phyloP scores from a whole-genome alignment of 2,888 invertebrate genomes.

The Schrankia costaestrigalis region DNA sequence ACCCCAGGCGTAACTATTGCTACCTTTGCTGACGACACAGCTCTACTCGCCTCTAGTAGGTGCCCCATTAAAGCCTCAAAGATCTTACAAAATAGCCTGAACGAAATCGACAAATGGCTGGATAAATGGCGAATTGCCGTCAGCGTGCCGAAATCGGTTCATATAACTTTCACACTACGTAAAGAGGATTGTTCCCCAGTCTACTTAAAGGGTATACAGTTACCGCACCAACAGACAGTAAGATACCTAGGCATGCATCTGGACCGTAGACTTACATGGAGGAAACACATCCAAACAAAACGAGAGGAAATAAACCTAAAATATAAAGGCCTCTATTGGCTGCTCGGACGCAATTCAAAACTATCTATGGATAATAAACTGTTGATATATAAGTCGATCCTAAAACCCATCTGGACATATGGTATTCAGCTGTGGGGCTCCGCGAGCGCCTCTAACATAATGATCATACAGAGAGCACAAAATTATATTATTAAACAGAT shows the following conservation, averaged over 20 bases:
- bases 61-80: background rate
- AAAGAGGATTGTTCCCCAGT: background rate
- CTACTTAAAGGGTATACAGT: background rate
- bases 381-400: background rate
- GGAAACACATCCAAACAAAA: background rate
- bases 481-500: too few relatives aligned
- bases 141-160: background rate
- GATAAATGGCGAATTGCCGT: background rate
- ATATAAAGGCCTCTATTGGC: conserved; percentile 1
- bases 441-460: background rate
- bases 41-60: background rate
- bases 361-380: background rate
- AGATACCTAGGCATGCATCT: background rate
- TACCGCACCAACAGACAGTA: background rate
- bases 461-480: background rate
- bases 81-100: background rate
- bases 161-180: background rate
- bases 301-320: conserved; percentile 1
- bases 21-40: conserved; percentile 1
- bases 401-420: too few relatives aligned
- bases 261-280: too few relatives aligned
- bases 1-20: background rate
- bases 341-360: conserved; percentile 1
- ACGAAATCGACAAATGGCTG: background rate
- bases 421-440: background rate